Percentiles rank a stretch among this genome's conserved stretches.
Conservation (phyloP, 2,797 vertebrate genomes). For the Gymnothorax reevesii region DNA sequence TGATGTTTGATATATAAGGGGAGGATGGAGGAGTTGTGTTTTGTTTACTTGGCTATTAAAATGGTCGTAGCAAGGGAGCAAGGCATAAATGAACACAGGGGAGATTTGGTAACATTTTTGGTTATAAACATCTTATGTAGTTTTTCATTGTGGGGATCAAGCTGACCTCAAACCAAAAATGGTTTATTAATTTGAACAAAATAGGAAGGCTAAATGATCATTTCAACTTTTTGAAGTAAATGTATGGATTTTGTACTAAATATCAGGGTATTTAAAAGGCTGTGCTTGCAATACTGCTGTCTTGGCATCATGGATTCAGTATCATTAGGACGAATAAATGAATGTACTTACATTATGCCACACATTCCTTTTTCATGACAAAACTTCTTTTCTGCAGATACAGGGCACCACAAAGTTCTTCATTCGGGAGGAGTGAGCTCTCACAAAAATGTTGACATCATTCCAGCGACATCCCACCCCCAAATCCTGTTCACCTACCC, state of each 20-base stretch:
- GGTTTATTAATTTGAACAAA: too few species aligned
- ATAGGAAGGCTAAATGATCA: background rate
- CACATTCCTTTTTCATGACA: background rate
- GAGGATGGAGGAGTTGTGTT: too few species aligned
- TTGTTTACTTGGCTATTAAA: too few species aligned
- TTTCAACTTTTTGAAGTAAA: background rate
- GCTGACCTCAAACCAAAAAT: too few species aligned
- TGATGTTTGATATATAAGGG: too few species aligned
- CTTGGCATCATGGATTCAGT: background rate
- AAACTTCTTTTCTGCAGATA: conserved; percentile 13
- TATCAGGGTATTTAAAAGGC: background rate
- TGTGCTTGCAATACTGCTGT: background rate
- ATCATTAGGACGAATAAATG: background rate
- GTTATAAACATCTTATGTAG: too few species aligned
- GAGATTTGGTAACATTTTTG: too few species aligned
- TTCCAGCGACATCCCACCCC: background rate
- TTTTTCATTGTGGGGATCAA: too few species aligned
- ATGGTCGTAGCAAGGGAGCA: too few species aligned
- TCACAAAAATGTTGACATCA: background rate
- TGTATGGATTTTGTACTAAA: background rate
- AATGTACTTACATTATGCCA: background rate
- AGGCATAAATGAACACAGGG: too few species aligned
- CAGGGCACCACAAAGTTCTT: background rate
- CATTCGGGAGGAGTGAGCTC: background rate
- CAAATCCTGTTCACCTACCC: background rate